Base-by-base conservation (phyloP, 2,888 invertebrate genomes). In the Agonopterix subpropinquella region DNA sequence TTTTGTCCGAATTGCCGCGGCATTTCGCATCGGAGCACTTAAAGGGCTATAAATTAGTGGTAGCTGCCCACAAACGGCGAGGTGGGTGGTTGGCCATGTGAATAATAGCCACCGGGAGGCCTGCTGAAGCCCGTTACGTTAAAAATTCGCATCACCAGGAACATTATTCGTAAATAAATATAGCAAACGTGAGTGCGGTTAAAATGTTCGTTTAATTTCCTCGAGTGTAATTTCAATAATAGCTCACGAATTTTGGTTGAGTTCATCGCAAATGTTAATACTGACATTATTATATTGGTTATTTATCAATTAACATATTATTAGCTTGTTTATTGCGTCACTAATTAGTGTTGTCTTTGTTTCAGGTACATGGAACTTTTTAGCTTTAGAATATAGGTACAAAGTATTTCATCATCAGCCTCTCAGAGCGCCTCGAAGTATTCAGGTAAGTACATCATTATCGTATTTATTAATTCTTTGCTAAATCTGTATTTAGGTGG, bases 41-140 rank as follows among this genome's bases (percentile, higher is more conserved):
- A 80, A 78, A 84, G 79, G 74, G 74, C 72, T 64, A 81, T 87
- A 88, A 87, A 88, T 87, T 86, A 82, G 79, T 70, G 66, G 76
- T 70, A 70, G 80, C 76, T 77, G 73, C 71, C 85, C 84, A 72
- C 85, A 80, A 80, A 80, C 70, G 74, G 76, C 74, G 78, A 81
- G 82, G 81, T 81, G 77, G 82, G 73, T 77, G 79, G 77, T 73
- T 74, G 66, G 61, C 71, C 69, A 67, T 75, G 78, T 83, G 83
- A 86, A 66, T 86, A 80, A 86, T 86, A 79, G 80, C 72, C 69
- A 61, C 67, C 61, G 66, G 66, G 74, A 75, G 73, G 70, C 73
- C 66, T 67, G 65, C 65, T 62, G 67, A 71, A 61, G 59, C 67
- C 61, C 61, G 71, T 67, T 69, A 77, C 72, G 64, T 57, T 59